These are phyloP conservation scores for Sphaeridia pumilis DNA, from an alignment of 2,888 invertebrate genomes.

Conservation along the genomic window DNA sequence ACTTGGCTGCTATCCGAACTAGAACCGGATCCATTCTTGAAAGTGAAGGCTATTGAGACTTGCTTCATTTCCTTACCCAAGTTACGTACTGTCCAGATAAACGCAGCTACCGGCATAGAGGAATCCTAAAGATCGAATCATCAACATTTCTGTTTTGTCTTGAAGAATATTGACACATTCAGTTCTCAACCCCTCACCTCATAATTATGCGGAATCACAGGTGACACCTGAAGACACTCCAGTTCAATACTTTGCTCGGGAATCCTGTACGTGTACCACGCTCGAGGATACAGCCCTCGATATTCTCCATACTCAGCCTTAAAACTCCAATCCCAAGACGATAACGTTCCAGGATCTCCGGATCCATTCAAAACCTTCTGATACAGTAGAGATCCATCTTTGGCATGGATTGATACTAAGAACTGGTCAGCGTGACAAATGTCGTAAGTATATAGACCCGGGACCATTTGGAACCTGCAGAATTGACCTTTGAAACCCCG, in stretches of 20 bases:
- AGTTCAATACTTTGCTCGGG: constrained; percentile 65
- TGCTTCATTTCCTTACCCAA: constrained; percentile 53
- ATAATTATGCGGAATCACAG: constrained; percentile 86
- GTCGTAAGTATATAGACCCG: constrained; percentile 77
- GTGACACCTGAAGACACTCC: constrained; percentile 77
- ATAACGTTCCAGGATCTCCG: constrained; percentile 44
- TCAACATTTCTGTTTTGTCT: no score
- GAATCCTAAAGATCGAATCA: constrained; percentile 69
- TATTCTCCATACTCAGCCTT: constrained; percentile 58
- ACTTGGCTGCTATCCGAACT: constrained; percentile 45
- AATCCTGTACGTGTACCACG: constrained; percentile 83
- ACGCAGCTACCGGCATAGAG: constrained; percentile 73
- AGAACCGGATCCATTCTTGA: constrained; percentile 71
- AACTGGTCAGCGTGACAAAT: constrained; percentile 66
- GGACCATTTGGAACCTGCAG: constrained; percentile 75
- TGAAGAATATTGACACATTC: no score
- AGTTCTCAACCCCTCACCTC: no score
- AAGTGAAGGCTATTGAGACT: constrained; percentile 78
- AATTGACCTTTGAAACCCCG: constrained; percentile 87
- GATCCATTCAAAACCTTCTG: constrained; percentile 67
- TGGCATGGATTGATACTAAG: constrained; percentile 61
- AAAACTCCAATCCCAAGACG: constrained; percentile 58
- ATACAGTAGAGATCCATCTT: constrained; percentile 51
- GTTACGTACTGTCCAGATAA: constrained; percentile 75
- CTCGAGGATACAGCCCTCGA: constrained; percentile 77